These are phyloP conservation scores for Neoaliturus tenellus DNA, from an alignment of 2,888 invertebrate species.

Conservation along the genomic window DNA sequence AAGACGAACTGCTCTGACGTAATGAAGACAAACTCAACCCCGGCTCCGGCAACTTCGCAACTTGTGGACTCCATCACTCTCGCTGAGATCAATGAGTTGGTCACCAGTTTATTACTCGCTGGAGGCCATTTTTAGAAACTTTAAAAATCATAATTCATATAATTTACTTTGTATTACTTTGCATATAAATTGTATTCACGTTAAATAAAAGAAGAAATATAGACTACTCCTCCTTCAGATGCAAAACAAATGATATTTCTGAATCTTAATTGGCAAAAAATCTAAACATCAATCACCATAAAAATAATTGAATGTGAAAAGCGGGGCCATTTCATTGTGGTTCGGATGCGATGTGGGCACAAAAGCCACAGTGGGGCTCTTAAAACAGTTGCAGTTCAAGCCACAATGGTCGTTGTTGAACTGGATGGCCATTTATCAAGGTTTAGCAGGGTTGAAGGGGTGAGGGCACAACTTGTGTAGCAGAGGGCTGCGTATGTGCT, in stretches of 20 bases:
- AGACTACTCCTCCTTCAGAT: too few relatives aligned
- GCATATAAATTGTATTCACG: too few relatives aligned
- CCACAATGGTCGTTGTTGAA: neutral
- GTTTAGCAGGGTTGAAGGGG: neutral
- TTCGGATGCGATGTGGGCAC: neutral
- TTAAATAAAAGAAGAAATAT: too few relatives aligned
- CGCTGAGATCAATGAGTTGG: neutral
- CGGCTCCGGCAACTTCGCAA: neutral
- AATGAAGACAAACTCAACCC: slow-evolving; percentile 12
- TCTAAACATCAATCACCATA: too few relatives aligned
- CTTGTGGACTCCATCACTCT: neutral
- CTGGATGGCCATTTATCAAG: slow-evolving; percentile 4
- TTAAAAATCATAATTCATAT: too few relatives aligned
- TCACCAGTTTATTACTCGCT: neutral
- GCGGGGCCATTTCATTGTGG: neutral
- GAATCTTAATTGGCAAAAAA: too few relatives aligned
- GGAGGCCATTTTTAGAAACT: too few relatives aligned
- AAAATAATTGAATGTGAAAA: neutral
- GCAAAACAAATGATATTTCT: too few relatives aligned
- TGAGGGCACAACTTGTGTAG: neutral
- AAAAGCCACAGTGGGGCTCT: slow-evolving; percentile 12
- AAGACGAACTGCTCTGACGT: neutral
- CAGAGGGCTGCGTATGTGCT: too few relatives aligned
- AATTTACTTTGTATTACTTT: too few relatives aligned
- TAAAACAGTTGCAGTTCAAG: slow-evolving; percentile 5